Evolutionary conservation across 2,888 invertebrate species (phyloP).

Genomic region (Pristionchus mayeri): DNA sequence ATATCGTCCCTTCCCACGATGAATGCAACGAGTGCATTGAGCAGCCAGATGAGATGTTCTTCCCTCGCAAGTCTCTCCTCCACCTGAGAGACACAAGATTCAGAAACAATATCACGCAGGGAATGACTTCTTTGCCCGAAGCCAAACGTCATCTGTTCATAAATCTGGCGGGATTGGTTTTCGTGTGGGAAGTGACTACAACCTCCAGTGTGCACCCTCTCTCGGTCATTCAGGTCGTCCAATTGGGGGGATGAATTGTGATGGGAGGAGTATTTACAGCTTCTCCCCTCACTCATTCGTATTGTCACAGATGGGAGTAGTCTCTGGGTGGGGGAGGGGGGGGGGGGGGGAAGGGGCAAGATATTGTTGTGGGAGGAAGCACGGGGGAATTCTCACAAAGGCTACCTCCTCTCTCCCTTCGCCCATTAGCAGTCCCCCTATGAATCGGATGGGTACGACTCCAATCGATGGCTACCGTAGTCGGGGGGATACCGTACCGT

Average conservation of each 20-base stretch:
- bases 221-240: not conserved
- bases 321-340: not conserved
- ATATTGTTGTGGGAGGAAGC: conserved; percentile 6
- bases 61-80: conserved; percentile 73
- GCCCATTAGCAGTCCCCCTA: not conserved
- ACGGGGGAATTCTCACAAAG: conserved; percentile 2
- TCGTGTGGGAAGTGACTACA: too few species aligned
- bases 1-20: conserved; percentile 55
- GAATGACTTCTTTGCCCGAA: too few species aligned
- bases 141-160: too few species aligned
- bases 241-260: conserved; percentile 12
- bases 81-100: conserved; percentile 61
- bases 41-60: conserved; percentile 75
- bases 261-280: conserved; percentile 27
- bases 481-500: conserved; percentile 51
- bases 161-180: too few species aligned
- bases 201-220: too few species aligned
- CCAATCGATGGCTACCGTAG: not conserved
- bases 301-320: conserved; percentile 42
- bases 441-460: not conserved
- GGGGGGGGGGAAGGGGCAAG: not conserved
- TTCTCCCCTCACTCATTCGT: conserved; percentile 40
- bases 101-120: too few species aligned
- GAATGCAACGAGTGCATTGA: conserved; percentile 70
- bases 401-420: not conserved